Base-by-base conservation (phyloP, 2,113 vertebrate species). In the Atractosteus spatula region DNA sequence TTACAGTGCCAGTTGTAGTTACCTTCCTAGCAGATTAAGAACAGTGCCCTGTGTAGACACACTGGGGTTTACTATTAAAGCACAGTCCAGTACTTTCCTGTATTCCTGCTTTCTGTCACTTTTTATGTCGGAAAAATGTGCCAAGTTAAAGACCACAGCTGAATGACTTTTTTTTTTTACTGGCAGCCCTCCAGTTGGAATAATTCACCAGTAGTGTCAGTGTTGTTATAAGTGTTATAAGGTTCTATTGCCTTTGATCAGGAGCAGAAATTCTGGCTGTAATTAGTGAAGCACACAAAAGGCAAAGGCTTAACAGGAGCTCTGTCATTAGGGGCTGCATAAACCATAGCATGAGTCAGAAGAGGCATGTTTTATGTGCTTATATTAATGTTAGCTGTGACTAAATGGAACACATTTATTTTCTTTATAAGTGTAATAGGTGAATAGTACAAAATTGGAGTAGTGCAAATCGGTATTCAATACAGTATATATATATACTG, bases 201-300 rank as follows among this genome's bases (percentile, higher is more conserved):
- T 57, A 61, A 71, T 77, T 76, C 41, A 66, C 71, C 66, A 64
- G 62, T 1, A 71, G 74, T 79, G 80, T 79, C 80, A 79, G 65
- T 3, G 11, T 44, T 2, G 43, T 75, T 77, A 63, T 80, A 73
- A 74, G 75, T 76, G 70, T 43, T 62, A 68, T 69, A 41, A 70
- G 71, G 55, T 70, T 72, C 55, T 70, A 77, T 80, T 73, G 69
- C 68, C 73, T 72, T 61, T 80, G 81, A 84, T 76, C 76, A 74
- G 69, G 73, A 74, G 69, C 61, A 71, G 41, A 61, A 72, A 79
- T 75, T 67, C n/a, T 16, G 57, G 16, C 41, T 16, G 55, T 17
- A 54, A 70, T 55, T 72, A 57, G 57, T 45, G 56, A 3, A 55
- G 43, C 17, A 59, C 1, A 14, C 42, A 41, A 14, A 64, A 42